These are phyloP conservation scores for Anisognathus igniventris DNA, from an alignment of 2,797 vertebrate species.

Conservation along the genomic window DNA sequence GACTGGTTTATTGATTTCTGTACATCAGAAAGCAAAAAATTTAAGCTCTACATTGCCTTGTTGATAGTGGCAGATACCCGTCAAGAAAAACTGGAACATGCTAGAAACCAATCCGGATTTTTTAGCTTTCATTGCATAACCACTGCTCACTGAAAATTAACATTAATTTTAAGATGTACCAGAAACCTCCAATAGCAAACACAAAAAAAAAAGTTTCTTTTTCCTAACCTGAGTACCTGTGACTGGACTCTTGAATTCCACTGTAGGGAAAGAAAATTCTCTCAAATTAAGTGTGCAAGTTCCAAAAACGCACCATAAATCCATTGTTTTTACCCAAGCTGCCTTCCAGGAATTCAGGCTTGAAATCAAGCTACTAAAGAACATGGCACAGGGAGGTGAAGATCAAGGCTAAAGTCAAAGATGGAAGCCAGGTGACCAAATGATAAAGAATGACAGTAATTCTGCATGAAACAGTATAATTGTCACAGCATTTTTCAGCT, in stretches of 20 bases:
- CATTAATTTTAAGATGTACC: not conserved
- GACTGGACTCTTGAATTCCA: not conserved
- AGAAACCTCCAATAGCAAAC: not conserved
- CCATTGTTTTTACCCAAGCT: accelerated
- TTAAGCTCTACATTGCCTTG: not conserved
- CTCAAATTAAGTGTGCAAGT: not conserved
- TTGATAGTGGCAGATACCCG: not conserved
- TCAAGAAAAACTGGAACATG: not conserved
- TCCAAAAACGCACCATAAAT: not conserved
- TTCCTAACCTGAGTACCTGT: not conserved
- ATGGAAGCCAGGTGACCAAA: not conserved
- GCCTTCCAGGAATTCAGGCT: not conserved
- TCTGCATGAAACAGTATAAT: not conserved
- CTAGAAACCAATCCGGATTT: not conserved
- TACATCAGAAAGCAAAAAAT: not conserved
- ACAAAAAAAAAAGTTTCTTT: not conserved
- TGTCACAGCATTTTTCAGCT: not conserved
- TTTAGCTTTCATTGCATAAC: not conserved
- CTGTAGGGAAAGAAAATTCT: not conserved
- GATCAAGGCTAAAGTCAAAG: not conserved
- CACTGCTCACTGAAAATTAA: not conserved
- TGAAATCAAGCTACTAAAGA: not conserved
- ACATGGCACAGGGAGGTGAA: not conserved
- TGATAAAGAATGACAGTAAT: not conserved
- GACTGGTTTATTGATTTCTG: not conserved